These are phyloP conservation scores for Yponomeuta sedellus DNA, from an alignment of 2,888 invertebrate genomes.

Conservation along the genomic window DNA sequence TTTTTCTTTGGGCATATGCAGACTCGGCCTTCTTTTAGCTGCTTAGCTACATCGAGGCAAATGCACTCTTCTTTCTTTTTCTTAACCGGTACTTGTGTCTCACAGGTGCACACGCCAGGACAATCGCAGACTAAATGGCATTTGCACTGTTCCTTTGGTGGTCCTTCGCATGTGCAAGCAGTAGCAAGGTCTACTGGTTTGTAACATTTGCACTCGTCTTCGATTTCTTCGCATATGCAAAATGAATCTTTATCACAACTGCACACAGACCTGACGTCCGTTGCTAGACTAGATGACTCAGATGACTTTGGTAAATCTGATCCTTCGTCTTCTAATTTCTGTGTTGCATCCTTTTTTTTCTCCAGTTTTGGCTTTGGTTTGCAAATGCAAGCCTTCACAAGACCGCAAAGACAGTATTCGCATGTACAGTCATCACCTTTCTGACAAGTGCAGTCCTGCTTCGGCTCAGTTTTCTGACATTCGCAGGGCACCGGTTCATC, in stretches of 20 bases:
- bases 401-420: conserved; percentile 44
- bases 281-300: background rate
- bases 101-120: conserved; percentile 16
- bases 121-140: conserved; percentile 15
- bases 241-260: conserved; percentile 28
- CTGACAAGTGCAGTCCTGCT: conserved; percentile 39
- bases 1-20: conserved; percentile 40
- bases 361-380: conserved; percentile 26
- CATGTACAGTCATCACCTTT: conserved; percentile 51
- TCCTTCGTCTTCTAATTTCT: background rate
- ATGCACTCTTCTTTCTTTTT: conserved; percentile 36
- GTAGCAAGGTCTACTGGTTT: background rate
- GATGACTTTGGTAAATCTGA: background rate
- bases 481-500: conserved; percentile 29
- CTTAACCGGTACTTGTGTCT: background rate
- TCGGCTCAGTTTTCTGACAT: conserved; percentile 45
- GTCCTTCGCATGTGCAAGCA: background rate
- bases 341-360: background rate
- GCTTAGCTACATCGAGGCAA: conserved; percentile 38
- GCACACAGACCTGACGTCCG: conserved; percentile 30
- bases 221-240: conserved; percentile 52
- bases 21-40: conserved; percentile 26
- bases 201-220: conserved; percentile 15
- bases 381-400: conserved; percentile 47
- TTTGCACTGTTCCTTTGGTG: background rate